Base-by-base conservation (phyloP, 2,113 vertebrate genomes). In the Lepisosteus osseus region DNA sequence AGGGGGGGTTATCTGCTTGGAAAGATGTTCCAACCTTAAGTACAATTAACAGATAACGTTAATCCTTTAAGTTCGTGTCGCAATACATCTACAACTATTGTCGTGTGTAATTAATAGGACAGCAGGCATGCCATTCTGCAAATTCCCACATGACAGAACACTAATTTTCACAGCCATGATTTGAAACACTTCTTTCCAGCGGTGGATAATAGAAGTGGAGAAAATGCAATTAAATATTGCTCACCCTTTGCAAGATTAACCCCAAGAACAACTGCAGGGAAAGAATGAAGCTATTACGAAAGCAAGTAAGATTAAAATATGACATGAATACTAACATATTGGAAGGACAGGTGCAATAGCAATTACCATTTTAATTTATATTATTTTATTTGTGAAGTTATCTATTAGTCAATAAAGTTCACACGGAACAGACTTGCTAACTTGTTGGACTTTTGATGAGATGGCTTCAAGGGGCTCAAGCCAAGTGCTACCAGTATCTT, bases 211-310 rank as follows among this genome's bases (percentile, higher is more conserved):
- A 69, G 83, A 75, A 79, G 76, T 76, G 76, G 76, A 76, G 76
- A 45, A 81, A 85, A 75, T 79, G 84, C 84, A 87, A 89, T 90
- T 87, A 87, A 89, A 89, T 75, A 82, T 81, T 77, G 80, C 82
- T 85, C 78, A 86, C 83, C 77, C 84, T 85, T 72, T 67, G 82
- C 76, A 70, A 86, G 85, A 86, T 86, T 85, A 83, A 78, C 73
- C 75, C 62, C 78, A 71, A 72, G 80, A 81, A 72, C 41, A 79
- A 80, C 80, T 82, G 81, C 71, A 73, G 78, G 17, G 80, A 81
- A 74, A 79, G 81, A 77, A 78, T 70, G 72, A 67, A 64, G 82
- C 76, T 78, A 86, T 80, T 81, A 68, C 68, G 54, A 77, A 69
- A 67, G 29, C 40, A 44, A 79, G 75, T 75, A 64, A 84, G 79